Conservation (phyloP, 2,888 invertebrate species). For the Harmothoe impar region DNA sequence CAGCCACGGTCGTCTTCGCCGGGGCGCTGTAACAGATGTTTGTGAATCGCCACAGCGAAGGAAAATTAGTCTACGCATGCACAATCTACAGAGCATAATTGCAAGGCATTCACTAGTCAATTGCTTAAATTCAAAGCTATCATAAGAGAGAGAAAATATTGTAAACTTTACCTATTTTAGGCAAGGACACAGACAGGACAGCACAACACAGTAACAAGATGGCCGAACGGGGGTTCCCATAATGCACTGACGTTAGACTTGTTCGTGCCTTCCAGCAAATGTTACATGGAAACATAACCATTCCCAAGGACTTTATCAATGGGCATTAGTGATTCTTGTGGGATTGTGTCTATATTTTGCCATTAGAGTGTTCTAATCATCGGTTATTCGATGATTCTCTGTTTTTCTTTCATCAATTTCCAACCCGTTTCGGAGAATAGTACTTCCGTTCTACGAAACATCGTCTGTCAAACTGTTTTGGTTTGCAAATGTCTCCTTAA, state of each 20-base stretch:
- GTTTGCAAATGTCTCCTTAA: background rate
- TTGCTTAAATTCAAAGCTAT: constrained; percentile 18
- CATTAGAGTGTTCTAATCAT: too few relatives aligned
- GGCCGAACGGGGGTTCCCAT: constrained; percentile 58
- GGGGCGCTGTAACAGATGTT: constrained; percentile 20
- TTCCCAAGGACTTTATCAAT: too few relatives aligned
- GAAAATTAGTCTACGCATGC: constrained; percentile 30
- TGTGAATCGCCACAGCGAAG: background rate
- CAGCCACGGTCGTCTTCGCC: constrained; percentile 12
- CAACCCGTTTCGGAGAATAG: background rate
- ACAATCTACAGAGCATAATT: constrained; percentile 12
- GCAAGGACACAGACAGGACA: constrained; percentile 63
- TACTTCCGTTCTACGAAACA: constrained; percentile 21
- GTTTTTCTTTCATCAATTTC: background rate
- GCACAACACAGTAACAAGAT: constrained; percentile 62
- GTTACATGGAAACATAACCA: too few relatives aligned
- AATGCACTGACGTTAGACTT: constrained; percentile 34
- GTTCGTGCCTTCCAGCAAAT: background rate
- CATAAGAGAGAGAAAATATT: constrained; percentile 32
- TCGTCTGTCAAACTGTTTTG: constrained; percentile 44
- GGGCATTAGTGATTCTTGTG: too few relatives aligned
- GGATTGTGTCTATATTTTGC: too few relatives aligned
- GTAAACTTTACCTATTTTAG: constrained; percentile 61
- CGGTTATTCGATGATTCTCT: background rate
- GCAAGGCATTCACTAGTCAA: background rate